Evolutionary conservation across 2,797 vertebrate species (phyloP).

Genomic region (Clarias laeviceps): DNA sequence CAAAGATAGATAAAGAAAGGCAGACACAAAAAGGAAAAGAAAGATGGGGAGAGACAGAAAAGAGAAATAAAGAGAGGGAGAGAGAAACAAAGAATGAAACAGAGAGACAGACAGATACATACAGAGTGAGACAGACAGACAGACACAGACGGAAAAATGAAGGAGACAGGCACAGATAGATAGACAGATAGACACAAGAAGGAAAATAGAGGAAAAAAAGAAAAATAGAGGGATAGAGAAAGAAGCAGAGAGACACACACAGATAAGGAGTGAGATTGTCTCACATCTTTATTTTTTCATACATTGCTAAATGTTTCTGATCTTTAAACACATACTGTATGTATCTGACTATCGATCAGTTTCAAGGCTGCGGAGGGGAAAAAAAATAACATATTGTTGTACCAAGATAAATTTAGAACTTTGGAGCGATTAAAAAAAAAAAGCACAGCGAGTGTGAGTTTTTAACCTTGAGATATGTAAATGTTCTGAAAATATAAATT

Average conservation of each 20-base stretch:
- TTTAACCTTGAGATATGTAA: slow-evolving; percentile 1
- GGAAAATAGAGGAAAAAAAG: not conserved
- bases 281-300: too few species aligned
- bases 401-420: not conserved
- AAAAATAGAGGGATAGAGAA: not conserved
- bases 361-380: not conserved
- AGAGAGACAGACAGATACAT: not conserved
- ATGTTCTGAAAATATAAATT: not conserved
- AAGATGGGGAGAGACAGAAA: not conserved
- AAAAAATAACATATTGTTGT: not conserved
- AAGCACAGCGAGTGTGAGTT: not conserved
- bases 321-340: too few species aligned
- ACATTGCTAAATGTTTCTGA: too few species aligned
- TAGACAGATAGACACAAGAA: not conserved
- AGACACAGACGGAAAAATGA: not conserved
- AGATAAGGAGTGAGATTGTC: not conserved
- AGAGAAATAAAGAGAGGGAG: not conserved
- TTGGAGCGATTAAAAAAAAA: not conserved
- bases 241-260: not conserved
- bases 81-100: not conserved
- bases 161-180: not conserved
- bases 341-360: not conserved
- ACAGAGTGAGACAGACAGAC: not conserved
- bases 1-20: not conserved
- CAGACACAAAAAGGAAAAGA: slow-evolving; percentile 4